Evolutionary conservation across 2,113 vertebrate species (phyloP).

Genomic region (Corapipo altera): DNA sequence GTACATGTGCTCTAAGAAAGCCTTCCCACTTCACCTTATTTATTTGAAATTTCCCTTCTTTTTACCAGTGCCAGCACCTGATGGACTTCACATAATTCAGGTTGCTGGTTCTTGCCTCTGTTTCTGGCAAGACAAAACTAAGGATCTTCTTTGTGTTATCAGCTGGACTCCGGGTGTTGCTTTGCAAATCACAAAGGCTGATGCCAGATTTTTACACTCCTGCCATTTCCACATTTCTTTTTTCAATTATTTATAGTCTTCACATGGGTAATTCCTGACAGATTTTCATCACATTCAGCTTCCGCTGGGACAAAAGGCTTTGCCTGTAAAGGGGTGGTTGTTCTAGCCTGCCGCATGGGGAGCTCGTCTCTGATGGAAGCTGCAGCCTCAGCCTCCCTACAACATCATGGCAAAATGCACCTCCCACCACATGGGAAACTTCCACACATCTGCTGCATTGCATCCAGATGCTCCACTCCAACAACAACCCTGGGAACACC

Average conservation of each 20-base stretch:
- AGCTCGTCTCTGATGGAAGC: background rate
- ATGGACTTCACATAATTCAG: background rate
- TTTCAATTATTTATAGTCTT: background rate
- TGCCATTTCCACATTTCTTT: background rate
- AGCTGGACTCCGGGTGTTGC: background rate
- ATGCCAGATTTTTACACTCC: background rate
- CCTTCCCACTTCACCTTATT: slow-evolving; percentile 12
- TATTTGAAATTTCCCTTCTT: slow-evolving; percentile 7
- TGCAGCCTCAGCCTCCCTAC: background rate
- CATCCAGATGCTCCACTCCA: background rate
- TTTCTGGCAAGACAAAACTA: background rate
- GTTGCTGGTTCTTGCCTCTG: background rate
- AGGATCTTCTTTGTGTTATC: slow-evolving; percentile 28
- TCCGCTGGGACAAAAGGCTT: background rate
- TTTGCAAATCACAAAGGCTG: background rate
- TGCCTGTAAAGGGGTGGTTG: background rate
- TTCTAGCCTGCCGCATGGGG: background rate
- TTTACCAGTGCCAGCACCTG: background rate
- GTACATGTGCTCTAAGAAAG: background rate
- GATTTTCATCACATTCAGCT: background rate
- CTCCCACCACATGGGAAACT: background rate
- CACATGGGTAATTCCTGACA: background rate
- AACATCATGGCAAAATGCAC: background rate
- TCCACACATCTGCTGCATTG: background rate
- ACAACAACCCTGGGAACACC: fast-evolving